Conservation (phyloP, 23 tunicate genomes). For the Ciona savignyi region DNA sequence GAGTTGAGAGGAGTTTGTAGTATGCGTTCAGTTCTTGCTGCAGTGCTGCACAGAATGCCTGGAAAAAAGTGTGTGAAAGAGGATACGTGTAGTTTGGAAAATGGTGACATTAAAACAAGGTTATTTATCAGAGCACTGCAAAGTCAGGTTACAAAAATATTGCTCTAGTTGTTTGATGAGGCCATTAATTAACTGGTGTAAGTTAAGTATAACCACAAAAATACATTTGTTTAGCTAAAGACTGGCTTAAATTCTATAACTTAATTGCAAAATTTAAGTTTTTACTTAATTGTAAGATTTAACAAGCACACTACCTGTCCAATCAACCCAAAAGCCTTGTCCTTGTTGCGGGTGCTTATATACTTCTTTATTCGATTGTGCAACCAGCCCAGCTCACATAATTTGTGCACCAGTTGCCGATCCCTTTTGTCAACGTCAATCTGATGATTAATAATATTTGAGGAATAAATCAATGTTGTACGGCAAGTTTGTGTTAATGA, state of each 20-base stretch:
- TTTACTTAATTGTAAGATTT: too few species aligned
- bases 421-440: conserved; percentile 47
- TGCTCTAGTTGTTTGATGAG: too few species aligned
- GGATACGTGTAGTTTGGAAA: too few species aligned
- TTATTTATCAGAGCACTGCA: too few species aligned
- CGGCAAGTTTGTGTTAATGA: too few species aligned
- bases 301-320: conserved; percentile 46
- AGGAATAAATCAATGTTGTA: too few species aligned
- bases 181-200: too few species aligned
- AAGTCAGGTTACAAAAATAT: not conserved
- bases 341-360: conserved; percentile 36
- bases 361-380: conserved; percentile 72
- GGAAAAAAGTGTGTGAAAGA: not conserved
- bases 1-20: conserved; percentile 42
- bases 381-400: conserved; percentile 80
- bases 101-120: not conserved
- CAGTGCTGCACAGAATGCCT: conserved; percentile 94
- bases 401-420: conserved; percentile 39
- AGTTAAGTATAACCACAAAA: too few species aligned
- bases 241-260: too few species aligned
- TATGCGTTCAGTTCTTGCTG: conserved; percentile 70
- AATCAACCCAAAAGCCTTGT: conserved; percentile 73
- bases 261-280: too few species aligned
- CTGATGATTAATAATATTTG: too few species aligned
- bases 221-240: too few species aligned